Percentiles rank a stretch among this genome's conserved stretches.
phyloP scores from a whole-genome alignment of 2,113 vertebrate species.

The Lagopus muta region DNA sequence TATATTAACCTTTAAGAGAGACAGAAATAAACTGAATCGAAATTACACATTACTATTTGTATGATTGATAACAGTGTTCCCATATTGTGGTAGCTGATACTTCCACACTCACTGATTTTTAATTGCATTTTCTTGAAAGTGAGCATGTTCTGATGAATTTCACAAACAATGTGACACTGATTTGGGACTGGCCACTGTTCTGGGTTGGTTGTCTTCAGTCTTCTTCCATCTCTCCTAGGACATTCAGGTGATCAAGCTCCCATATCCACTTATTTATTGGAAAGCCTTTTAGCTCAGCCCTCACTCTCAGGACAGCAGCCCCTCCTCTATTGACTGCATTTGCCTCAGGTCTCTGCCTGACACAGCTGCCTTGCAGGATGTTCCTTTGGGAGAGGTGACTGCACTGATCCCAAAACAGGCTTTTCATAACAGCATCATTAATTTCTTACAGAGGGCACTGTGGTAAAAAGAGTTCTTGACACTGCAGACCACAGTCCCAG shows the following conservation, averaged over 20 bases:
- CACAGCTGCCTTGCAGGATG: neutral
- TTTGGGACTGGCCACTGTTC: neutral
- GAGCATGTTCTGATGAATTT: neutral
- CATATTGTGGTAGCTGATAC: accelerated
- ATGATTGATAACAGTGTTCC: neutral
- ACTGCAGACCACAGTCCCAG: neutral
- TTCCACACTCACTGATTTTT: neutral
- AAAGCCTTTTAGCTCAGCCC: neutral
- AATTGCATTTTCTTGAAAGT: neutral
- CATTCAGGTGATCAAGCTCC: accelerated
- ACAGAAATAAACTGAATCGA: neutral
- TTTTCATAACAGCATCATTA: neutral
- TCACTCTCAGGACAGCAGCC: neutral
- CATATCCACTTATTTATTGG: accelerated
- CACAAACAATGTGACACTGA: neutral
- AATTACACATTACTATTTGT: neutral
- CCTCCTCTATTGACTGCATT: neutral
- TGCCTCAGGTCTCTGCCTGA: neutral
- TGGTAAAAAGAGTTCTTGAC: neutral
- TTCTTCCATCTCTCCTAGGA: accelerated
- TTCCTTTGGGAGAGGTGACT: neutral
- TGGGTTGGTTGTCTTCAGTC: neutral
- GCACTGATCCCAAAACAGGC: neutral
- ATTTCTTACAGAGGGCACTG: neutral
- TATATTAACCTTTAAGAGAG: neutral